Evolutionary conservation across 2,888 invertebrate species (phyloP).

Genomic region (Drosophila parthenogenetica): DNA sequence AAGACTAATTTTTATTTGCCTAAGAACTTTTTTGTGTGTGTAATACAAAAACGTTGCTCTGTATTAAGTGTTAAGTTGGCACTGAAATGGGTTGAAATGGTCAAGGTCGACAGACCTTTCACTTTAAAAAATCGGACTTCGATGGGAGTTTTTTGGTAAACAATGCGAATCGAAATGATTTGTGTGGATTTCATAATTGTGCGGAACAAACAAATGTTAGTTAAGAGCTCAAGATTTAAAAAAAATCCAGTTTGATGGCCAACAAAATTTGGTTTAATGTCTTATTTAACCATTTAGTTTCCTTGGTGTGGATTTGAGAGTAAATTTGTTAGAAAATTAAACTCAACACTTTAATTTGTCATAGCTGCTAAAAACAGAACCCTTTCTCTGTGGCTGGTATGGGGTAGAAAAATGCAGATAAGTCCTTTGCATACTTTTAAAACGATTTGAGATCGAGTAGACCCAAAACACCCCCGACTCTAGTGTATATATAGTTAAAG

Average conservation of each 20-base stretch:
- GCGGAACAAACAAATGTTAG: constrained; percentile 40
- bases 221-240: constrained; percentile 23
- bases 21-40: constrained; percentile 57
- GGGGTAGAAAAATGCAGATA: constrained; percentile 53
- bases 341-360: not conserved
- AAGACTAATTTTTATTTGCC: constrained; percentile 73
- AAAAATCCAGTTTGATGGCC: constrained; percentile 12
- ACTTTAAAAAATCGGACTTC: constrained; percentile 31
- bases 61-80: constrained; percentile 74
- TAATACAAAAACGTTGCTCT: constrained; percentile 51
- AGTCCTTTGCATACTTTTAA: constrained; percentile 62
- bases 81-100: constrained; percentile 42
- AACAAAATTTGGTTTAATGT: constrained; percentile 50
- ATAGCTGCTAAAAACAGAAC: no score
- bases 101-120: constrained; percentile 71
- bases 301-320: not conserved
- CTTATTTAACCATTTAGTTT: constrained; percentile 14
- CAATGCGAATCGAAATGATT: constrained; percentile 50
- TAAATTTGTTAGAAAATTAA: not conserved
- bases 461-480: constrained; percentile 21
- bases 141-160: constrained; percentile 47
- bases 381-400: not conserved
- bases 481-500: constrained; percentile 23
- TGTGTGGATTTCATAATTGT: constrained; percentile 37
- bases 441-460: constrained; percentile 67